Base-by-base conservation (phyloP, 1,140 invertebrate genomes). In the Cherax destructor region DNA sequence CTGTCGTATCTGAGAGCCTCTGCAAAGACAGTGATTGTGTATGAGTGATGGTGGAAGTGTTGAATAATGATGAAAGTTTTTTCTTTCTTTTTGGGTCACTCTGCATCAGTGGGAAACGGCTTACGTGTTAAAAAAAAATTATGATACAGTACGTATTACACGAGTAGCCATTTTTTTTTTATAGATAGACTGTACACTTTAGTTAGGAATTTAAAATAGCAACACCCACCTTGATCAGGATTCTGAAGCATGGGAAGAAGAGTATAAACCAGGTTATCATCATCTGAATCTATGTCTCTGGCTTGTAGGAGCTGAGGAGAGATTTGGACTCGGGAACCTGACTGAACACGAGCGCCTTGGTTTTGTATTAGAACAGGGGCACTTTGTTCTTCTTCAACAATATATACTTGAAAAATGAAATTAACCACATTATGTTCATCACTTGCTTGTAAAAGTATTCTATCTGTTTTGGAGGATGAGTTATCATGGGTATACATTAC, bases 361-460 rank as follows among this genome's bases (percentile, higher is more conserved):
- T 93, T 93, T 72, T 81, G 91, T 7, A 88, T 86, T 61, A 93
- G 41, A n/a, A 93, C 89, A 13, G 92, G 92, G 18, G 61, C 50
- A n/a, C 83, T 91, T 6, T 81, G 61, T 16, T 87, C 86, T 13
- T 84, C 76, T n/a, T 92, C 84, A 10, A 93, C 88, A 72, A 93
- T 91, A 49, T 86, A 90, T 41, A 93, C 65, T 74, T 74, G 50
- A 4, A 93, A 52, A 9, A 92, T 61, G 41, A 92, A 93, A 56
- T 93, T 93, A n/a, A 92, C 74, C 41, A 91, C 77, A 83, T 85
- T 92, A 76, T 92, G 81, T n/a, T 89, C 92, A 84, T 93, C 92
- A 56, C 78, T 91, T 18, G 88, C 85, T 80, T 93, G 92, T 18
- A 93, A 76, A 11, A 93, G 49, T 16, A 93, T 78, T 50, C 87